Evolutionary conservation across 2,797 vertebrate genomes (phyloP).

Genomic region (Poecilia picta): DNA sequence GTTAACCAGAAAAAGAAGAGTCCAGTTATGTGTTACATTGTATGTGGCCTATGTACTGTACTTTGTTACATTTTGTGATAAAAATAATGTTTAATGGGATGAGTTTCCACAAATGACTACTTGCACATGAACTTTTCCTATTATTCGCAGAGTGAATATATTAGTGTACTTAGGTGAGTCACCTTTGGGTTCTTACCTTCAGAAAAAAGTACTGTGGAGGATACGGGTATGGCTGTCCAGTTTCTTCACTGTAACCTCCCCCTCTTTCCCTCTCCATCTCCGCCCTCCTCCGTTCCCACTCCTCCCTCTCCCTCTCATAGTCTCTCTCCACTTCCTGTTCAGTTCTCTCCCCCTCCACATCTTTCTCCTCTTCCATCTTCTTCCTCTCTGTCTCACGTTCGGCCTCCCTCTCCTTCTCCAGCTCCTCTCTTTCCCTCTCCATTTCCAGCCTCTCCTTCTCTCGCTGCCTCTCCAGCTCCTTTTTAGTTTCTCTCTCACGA

Average conservation of each 20-base stretch:
- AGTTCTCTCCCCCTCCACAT: slow-evolving; percentile 13
- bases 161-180: neutral
- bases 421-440: slow-evolving; percentile 49
- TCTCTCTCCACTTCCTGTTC: slow-evolving; percentile 33
- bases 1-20: no score
- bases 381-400: slow-evolving; percentile 39
- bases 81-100: neutral
- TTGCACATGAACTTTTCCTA: neutral
- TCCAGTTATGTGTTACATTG: neutral
- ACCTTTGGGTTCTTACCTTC: slow-evolving; percentile 69
- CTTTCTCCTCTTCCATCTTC: slow-evolving; percentile 43
- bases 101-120: neutral
- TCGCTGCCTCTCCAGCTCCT: slow-evolving; percentile 60
- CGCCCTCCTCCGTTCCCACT: slow-evolving; percentile 60
- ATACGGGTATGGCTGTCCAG: slow-evolving; percentile 59
- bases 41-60: neutral
- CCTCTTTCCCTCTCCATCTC: slow-evolving; percentile 53
- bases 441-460: slow-evolving; percentile 53
- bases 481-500: slow-evolving; percentile 55
- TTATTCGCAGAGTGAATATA: neutral
- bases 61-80: neutral
- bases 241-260: slow-evolving; percentile 61
- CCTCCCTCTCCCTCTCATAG: slow-evolving; percentile 45
- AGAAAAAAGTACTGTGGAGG: slow-evolving; percentile 74
- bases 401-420: slow-evolving; percentile 53